Conservation (phyloP, 2,888 invertebrate species). For the Amphipoea oculea region DNA sequence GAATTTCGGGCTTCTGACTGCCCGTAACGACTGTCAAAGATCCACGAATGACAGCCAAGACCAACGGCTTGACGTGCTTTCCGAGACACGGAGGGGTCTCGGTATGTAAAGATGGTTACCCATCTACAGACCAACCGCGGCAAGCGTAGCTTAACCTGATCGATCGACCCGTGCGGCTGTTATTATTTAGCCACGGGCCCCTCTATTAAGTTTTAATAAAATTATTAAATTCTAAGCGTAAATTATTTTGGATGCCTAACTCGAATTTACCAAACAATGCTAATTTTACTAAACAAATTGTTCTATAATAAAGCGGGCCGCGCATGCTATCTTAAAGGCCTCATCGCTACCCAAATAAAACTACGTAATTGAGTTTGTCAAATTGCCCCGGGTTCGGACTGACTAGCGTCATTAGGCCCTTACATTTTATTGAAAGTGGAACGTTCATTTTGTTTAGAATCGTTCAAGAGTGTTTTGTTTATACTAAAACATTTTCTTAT, state of each 20-base stretch:
- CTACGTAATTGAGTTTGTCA: slow-evolving; percentile 78
- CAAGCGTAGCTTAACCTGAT: too few species aligned
- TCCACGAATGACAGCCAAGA: too few species aligned
- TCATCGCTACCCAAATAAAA: slow-evolving; percentile 74
- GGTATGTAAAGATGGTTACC: too few species aligned
- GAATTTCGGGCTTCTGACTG: too few species aligned
- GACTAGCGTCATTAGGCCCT: slow-evolving; percentile 73
- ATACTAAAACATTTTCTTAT: slow-evolving; percentile 65
- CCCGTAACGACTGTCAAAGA: too few species aligned
- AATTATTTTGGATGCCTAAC: slow-evolving; percentile 7
- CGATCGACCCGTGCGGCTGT: too few species aligned
- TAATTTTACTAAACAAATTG: slow-evolving; percentile 58
- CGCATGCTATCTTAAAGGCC: slow-evolving; percentile 61
- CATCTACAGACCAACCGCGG: too few species aligned
- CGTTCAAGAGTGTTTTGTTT: slow-evolving; percentile 65
- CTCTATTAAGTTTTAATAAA: background rate
- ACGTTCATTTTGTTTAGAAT: slow-evolving; percentile 67
- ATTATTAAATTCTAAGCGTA: slow-evolving; percentile 5
- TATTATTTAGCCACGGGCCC: too few species aligned
- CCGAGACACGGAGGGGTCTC: too few species aligned
- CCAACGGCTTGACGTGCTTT: too few species aligned
- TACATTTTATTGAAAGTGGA: slow-evolving; percentile 73
- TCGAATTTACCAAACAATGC: slow-evolving; percentile 40
- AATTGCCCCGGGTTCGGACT: slow-evolving; percentile 71
- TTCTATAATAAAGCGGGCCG: slow-evolving; percentile 42